Evolutionary conservation across 2,797 vertebrate species (phyloP), one percentile per base, ranked within the genome.

Genomic region (Babyrousa celebensis): DNA sequence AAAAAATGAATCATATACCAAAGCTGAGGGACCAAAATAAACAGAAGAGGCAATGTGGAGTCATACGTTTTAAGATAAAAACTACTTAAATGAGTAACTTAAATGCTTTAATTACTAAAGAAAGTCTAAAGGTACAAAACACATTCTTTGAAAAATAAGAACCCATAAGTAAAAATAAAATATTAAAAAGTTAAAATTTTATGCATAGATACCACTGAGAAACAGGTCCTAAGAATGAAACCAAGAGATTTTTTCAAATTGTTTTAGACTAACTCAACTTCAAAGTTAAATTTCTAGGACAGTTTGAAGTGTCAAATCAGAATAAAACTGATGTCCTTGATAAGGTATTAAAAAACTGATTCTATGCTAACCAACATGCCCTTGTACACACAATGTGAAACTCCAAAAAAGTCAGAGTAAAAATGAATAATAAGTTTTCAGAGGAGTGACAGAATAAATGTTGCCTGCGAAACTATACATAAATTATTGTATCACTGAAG

Each of bases 1-100:
- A 96, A 82, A 80, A 97, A 97, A 98, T 91, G 92, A 97, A 96
- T 94, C 82, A 91, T 27, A 91, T 29, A 86, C 40, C 60, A 86
- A 85, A 95, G 70, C 36, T n/a, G 77, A 95, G 21, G 17, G 48
- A 92, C 63, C 21, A 65, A 93, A 96, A 12, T 68, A 67, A 75
- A 72, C 58, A 91, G 54, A 92, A 65, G 93, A 95, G 78, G 92
- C 82, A 92, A 94, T 32, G 10, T 62, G 43, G 65, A 96, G 67
- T 8, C 14, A 36, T 25, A 88, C 23, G 93, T 88, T 92, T 54
- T 20, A 93, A 83, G 36, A 63, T 48, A 85, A 92, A 96, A 77
- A 84, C 7, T 58, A 96, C 43, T 32, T 95, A 92, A 92, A 96
- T 92, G 95, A 96, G 48, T 36, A 36, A 36, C 36, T 36, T 36